Evolutionary conservation across 2,113 vertebrate genomes (phyloP).

Genomic region (Hippocampus barbouri): DNA sequence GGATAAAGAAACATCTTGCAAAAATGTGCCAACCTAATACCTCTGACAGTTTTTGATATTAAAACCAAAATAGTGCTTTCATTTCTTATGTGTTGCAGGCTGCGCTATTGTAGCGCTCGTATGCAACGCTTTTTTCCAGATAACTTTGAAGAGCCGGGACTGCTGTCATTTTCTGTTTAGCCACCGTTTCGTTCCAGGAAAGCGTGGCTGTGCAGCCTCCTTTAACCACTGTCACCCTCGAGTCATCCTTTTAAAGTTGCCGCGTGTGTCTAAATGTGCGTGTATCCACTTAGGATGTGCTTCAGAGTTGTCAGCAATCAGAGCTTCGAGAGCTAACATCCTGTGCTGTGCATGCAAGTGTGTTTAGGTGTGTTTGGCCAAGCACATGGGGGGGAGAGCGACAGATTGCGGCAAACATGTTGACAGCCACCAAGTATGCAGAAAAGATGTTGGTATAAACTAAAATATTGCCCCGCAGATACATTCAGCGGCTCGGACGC

Average conservation of each 20-base stretch:
- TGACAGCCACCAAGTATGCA: slow-evolving; percentile 57
- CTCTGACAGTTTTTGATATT: slow-evolving; percentile 9
- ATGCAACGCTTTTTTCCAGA: slow-evolving; percentile 33
- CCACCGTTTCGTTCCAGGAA: slow-evolving; percentile 42
- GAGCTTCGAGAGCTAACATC: slow-evolving; percentile 30
- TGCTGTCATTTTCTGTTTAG: slow-evolving; percentile 51
- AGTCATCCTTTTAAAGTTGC: slow-evolving; percentile 32
- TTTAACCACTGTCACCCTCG: slow-evolving; percentile 49
- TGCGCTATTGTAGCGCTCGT: slow-evolving; percentile 17
- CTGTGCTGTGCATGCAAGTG: not conserved
- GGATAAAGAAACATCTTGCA: not conserved
- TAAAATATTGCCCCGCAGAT: slow-evolving; percentile 54
- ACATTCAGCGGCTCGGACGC: slow-evolving; percentile 45
- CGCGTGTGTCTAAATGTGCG: slow-evolving; percentile 14
- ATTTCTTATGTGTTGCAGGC: slow-evolving; percentile 15
- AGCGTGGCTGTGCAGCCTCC: slow-evolving; percentile 32
- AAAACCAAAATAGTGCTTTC: slow-evolving; percentile 16
- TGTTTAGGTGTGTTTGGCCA: slow-evolving; percentile 11
- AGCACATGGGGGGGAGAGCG: slow-evolving; percentile 26
- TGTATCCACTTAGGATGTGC: slow-evolving; percentile 28
- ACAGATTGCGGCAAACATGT: slow-evolving; percentile 54
- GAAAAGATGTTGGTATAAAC: slow-evolving; percentile 54
- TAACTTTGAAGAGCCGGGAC: slow-evolving; percentile 45
- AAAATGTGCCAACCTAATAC: not conserved
- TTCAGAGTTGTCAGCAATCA: slow-evolving; percentile 44